Evolutionary conservation across 2,888 invertebrate species (phyloP).

Genomic region (Teleiodes luculella): DNA sequence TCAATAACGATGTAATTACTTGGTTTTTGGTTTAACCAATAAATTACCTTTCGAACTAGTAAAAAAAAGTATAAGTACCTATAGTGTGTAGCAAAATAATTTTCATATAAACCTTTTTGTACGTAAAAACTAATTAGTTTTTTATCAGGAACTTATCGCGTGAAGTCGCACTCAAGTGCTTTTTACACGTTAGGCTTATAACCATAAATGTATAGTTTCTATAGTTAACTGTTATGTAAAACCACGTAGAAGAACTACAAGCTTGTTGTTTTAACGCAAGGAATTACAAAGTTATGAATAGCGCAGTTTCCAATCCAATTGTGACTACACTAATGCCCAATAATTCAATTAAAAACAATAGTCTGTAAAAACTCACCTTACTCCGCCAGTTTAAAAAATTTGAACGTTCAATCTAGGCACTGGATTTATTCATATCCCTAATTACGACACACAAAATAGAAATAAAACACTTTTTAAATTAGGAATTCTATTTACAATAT

Average conservation of each 20-base stretch:
- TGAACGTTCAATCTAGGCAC: background rate
- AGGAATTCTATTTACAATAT: slow-evolving; percentile 44
- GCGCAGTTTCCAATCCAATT: slow-evolving; percentile 37
- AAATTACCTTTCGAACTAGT: no score
- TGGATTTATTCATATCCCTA: background rate
- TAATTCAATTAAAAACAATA: slow-evolving; percentile 38
- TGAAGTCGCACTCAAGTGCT: background rate
- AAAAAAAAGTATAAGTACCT: no score
- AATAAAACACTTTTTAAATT: slow-evolving; percentile 24
- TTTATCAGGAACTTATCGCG: background rate
- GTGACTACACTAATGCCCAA: background rate
- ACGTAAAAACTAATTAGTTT: slow-evolving; percentile 1
- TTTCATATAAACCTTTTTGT: background rate
- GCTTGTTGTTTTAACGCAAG: background rate
- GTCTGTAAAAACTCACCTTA: slow-evolving; percentile 25
- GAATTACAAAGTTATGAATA: background rate
- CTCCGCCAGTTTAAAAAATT: slow-evolving; percentile 12
- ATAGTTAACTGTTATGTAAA: slow-evolving; percentile 7
- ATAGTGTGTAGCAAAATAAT: background rate
- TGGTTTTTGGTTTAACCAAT: no score
- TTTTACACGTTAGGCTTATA: slow-evolving; percentile 1
- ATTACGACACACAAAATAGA: background rate
- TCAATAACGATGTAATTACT: no score
- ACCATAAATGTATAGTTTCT: background rate
- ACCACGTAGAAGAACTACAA: background rate